A percentile compares a stretch with the other conserved stretches of the same genome.
phyloP scores from a whole-genome alignment of 1,140 invertebrate genomes.

The Leptinotarsa defecta region DNA sequence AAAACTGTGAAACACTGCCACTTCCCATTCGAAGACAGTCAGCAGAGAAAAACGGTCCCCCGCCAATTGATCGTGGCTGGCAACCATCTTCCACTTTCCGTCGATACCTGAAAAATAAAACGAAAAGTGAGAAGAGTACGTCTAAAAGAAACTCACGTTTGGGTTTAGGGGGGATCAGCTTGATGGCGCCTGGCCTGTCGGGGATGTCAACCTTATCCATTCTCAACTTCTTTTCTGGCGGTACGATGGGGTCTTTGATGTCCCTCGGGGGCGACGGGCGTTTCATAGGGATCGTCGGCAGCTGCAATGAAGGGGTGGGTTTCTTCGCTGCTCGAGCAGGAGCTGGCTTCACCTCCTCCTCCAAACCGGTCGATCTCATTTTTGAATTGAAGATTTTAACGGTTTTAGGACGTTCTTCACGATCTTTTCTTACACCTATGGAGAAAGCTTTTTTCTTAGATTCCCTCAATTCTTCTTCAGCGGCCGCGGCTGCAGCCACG shows the following conservation, averaged over 20 bases:
- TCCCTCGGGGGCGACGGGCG: constrained; percentile 67
- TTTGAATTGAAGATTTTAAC: constrained; percentile 88
- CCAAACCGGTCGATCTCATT: constrained; percentile 82
- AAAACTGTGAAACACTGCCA: constrained; percentile 31
- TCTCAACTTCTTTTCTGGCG: constrained; percentile 74
- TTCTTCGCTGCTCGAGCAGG: constrained; percentile 70
- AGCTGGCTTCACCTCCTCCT: constrained; percentile 80
- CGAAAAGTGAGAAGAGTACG: constrained; percentile 34
- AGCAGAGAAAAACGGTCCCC: constrained; percentile 39
- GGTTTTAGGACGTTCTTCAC: constrained; percentile 72
- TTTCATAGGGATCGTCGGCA: constrained; percentile 61
- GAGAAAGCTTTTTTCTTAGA: constrained; percentile 78
- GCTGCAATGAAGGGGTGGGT: constrained; percentile 59
- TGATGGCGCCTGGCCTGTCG: constrained; percentile 78
- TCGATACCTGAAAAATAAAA: constrained; percentile 51
- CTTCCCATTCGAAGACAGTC: constrained; percentile 26
- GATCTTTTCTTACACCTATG: constrained; percentile 72
- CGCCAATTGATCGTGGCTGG: constrained; percentile 24
- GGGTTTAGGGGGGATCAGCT: constrained; percentile 83
- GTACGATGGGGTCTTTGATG: constrained; percentile 49
- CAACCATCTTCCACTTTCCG: constrained; percentile 30
- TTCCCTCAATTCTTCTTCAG: constrained; percentile 57
- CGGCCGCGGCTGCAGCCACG: constrained; percentile 61
- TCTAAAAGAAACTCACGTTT: constrained; percentile 75
- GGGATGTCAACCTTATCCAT: constrained; percentile 51